Base-by-base conservation (phyloP, 2,113 vertebrate species). In the Hippotragus niger region DNA sequence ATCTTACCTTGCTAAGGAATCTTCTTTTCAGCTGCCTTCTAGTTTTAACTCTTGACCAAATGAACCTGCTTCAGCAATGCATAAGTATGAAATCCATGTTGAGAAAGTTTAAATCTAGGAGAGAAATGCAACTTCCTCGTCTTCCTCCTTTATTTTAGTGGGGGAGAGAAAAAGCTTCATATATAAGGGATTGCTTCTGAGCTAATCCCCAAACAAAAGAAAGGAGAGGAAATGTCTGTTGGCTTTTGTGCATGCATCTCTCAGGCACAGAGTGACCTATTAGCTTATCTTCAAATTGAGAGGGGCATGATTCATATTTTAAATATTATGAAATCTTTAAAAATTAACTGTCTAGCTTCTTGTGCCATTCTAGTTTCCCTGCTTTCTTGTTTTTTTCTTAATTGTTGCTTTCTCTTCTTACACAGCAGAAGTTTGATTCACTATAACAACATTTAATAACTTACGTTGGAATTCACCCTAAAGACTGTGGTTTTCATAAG, bases 191-290 rank as follows among this genome's bases (percentile, higher is more conserved):
- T 80, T 81, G 40, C 31, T 97, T 94, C 67, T 85, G 71, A 84
- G 57, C 52, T 96, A 97, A 98, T 97, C 90, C 31, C 50, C 40
- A 60, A 33, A 93, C 78, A 96, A 88, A 97, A 90, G 82, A 86
- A 93, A 81, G 23, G 29, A 71, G 31, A 86, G 52, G 90, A 92
- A 45, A 13, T 90, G 17, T 92, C 57, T 87, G 0, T n/a, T 93
- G 94, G 40, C 53, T 95, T 92, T 89, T 62, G 55, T 29, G n/a
- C 33, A n/a, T 47, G 7, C 12, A 84, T 89, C 62, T 91, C 53
- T 89, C 53, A 93, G 74, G 53, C 40, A 58, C 8, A 29, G 29
- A 91, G n/a, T 60, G 58, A 64, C n/a, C 33, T 91, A 36, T 95
- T 86, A 89, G 50, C 62, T 98, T 89, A 94, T 97, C 92, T 96